A percentile compares a stretch with the other conserved stretches of the same genome.
These are phyloP conservation scores for Oophaga sylvatica DNA, from an alignment of 2,797 vertebrate species.

Conservation along the genomic window DNA sequence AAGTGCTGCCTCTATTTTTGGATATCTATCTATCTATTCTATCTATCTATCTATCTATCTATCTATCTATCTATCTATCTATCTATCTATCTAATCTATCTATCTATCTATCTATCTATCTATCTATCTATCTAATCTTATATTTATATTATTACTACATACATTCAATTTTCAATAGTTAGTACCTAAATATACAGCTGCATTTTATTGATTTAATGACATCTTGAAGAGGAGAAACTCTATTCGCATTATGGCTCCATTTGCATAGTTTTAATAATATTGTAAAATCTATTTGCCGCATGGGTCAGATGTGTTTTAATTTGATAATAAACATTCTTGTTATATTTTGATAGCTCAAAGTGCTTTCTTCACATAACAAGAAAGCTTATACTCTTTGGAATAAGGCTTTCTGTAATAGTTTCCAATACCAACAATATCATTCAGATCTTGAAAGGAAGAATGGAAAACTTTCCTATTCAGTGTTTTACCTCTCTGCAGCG, in stretches of 20 bases:
- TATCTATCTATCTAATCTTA: too few relatives aligned
- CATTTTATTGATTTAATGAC: slow-evolving; percentile 59
- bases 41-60: too few relatives aligned
- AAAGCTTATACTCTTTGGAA: slow-evolving; percentile 73
- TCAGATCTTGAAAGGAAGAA: slow-evolving; percentile 77
- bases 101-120: too few relatives aligned
- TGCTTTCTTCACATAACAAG: slow-evolving; percentile 76
- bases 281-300: slow-evolving; percentile 29
- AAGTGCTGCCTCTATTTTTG: too few relatives aligned
- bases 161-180: slow-evolving; percentile 64
- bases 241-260: slow-evolving; percentile 23
- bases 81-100: too few relatives aligned
- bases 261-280: slow-evolving; percentile 30
- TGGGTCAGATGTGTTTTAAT: slow-evolving; percentile 61
- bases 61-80: too few relatives aligned
- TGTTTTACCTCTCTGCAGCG: slow-evolving; percentile 78
- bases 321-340: slow-evolving; percentile 65
- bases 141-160: too few relatives aligned
- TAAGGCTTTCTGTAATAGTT: slow-evolving; percentile 77
- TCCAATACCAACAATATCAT: slow-evolving; percentile 73
- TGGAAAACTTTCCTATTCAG: slow-evolving; percentile 77
- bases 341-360: slow-evolving; percentile 68
- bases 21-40: too few relatives aligned
- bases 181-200: slow-evolving; percentile 52
- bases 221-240: slow-evolving; percentile 12